A percentile compares a stretch with the other conserved stretches of the same genome.
Conservation (phyloP, 2,888 invertebrate genomes). For the Teleogryllus oceanicus region DNA sequence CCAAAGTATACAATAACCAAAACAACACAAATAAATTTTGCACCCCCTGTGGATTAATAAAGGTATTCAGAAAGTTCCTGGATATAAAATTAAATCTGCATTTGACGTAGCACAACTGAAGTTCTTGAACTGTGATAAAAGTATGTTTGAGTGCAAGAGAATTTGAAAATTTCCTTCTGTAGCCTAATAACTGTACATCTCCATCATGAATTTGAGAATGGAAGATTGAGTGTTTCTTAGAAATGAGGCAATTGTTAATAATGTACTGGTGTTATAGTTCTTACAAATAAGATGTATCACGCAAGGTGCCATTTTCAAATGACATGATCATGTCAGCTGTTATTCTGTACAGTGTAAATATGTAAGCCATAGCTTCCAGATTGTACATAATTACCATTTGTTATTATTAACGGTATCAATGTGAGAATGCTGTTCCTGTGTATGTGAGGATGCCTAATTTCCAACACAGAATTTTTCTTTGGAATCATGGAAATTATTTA, state of each 20-base stretch:
- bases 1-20: neutral
- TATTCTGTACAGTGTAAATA: slow-evolving; percentile 10
- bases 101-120: slow-evolving; percentile 1
- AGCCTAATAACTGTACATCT: neutral
- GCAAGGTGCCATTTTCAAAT: slow-evolving; percentile 6
- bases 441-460: neutral
- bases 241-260: neutral
- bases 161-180: neutral
- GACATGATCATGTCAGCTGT: neutral
- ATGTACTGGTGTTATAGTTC: neutral
- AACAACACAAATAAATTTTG: neutral
- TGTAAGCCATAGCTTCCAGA: neutral
- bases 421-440: neutral
- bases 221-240: neutral
- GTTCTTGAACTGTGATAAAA: slow-evolving; percentile 4
- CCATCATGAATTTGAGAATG: neutral
- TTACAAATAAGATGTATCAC: neutral
- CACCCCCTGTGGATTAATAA: neutral
- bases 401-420: neutral
- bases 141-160: neutral
- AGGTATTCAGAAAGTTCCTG: neutral
- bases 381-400: neutral
- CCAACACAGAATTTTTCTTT: neutral
- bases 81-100: slow-evolving; percentile 1
- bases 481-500: no score